Evolutionary conservation across 2,113 vertebrate species (phyloP), one percentile per base, ranked within the genome.

Genomic region (Oxyura jamaicensis): DNA sequence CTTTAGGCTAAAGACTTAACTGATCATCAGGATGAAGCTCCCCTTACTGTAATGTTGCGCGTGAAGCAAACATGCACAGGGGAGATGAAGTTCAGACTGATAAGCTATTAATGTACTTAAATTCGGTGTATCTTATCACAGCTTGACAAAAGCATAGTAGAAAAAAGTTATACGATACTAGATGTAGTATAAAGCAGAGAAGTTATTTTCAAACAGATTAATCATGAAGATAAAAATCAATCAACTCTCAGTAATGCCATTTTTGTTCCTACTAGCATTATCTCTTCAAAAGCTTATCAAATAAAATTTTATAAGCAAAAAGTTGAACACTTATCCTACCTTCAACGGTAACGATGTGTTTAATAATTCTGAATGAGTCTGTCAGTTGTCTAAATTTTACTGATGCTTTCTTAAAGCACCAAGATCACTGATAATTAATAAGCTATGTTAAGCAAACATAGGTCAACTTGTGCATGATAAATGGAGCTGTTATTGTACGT

Each of bases 401-500:
- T 4, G 1, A 25, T 83, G 86, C 75, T 93, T 91, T 60, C 87
- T 77, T 86, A 55, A 96, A 92, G 71, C 82, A 81, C 93, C 67
- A 95, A 97, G 97, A 96, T 97, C 95, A 86, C 96, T 97, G 98
- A 96, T 98, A 98, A 98, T 98, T 98, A 99, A 98, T 98, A 98
- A 97, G 95, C 94, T 97, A 92, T 97, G 95, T 96, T 97, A 97
- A 94, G 95, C 96, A 97, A 98, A 97, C 97, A 91, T 86, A 88
- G 97, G 97, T 96, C 98, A 98, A 97, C 97, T 56, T 80, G 89
- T 95, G 77, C 90, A 35, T 98, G 98, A 99, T 98, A 97, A 98
- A 99, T 98, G 80, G 95, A 97, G 97, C 97, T 81, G 80, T 94
- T 88, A 96, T 56, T 96, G 91, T 91, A 83, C 82, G 18, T 13